Percentiles rank a stretch among this genome's conserved stretches.
phyloP scores from a whole-genome alignment of 1,140 invertebrate species.

The Watersipora subatra region DNA sequence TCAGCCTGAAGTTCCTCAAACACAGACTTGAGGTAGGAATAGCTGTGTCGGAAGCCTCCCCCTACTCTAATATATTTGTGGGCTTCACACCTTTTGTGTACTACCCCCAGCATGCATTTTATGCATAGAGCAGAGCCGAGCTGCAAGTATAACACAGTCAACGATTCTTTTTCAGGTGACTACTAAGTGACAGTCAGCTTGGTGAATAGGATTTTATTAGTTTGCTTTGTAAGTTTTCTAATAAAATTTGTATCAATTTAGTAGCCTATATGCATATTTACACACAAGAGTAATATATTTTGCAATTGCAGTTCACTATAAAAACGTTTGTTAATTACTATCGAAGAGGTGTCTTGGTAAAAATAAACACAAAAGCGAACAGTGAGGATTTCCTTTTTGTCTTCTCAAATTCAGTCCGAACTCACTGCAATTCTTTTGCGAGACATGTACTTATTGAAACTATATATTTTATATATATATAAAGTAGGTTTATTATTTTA shows the following conservation, averaged over 20 bases:
- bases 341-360: no score
- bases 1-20: slow-evolving; percentile 31
- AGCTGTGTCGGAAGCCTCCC: slow-evolving; percentile 38
- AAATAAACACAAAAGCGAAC: no score
- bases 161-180: not conserved
- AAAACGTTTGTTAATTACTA: no score
- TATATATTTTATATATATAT: no score
- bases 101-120: slow-evolving; percentile 33
- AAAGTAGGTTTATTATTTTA: no score
- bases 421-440: no score
- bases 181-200: not conserved
- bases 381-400: no score
- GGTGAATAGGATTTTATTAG: not conserved
- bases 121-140: slow-evolving; percentile 28
- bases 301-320: not conserved
- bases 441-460: no score
- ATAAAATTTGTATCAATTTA: not conserved
- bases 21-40: slow-evolving; percentile 36
- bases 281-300: not conserved
- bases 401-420: no score
- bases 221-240: not conserved
- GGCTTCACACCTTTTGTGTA: slow-evolving; percentile 36
- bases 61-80: slow-evolving; percentile 40
- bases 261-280: not conserved
- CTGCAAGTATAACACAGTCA: slow-evolving; percentile 18